Evolutionary conservation across 1,140 invertebrate genomes (phyloP), one percentile per base, ranked within the genome.

Genomic region (Dendrolimus punctatus): DNA sequence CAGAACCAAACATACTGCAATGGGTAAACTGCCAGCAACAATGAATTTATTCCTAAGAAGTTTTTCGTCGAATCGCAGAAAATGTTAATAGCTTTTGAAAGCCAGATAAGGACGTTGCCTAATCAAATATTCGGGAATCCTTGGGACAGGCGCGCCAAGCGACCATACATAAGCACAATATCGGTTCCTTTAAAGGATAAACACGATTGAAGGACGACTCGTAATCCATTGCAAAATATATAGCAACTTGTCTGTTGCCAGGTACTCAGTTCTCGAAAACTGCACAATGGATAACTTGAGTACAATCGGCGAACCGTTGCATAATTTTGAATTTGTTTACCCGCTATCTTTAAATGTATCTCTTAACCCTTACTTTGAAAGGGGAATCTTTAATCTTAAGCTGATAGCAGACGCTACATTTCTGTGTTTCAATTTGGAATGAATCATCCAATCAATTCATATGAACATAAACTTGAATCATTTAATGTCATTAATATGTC

Each of bases 61-160:
- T 49, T 43, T 57, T 60, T 52, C 56, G 55, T 54, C 58, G 57
- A 46, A 64, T 6, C 61, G 55, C 42, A 67, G 59, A 66, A 63
- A 70, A 73, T 73, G 63, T 71, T 73, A 73, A 73, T 73, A 71
- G 65, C 60, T 67, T 50, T 61, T 67, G 64, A 70, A 69, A 73
- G 71, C 65, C 71, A 68, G 61, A 71, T 74, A 70, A 71, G 69
- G 67, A 76, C 66, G 64, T 65, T 53, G 57, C 68, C 66, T 72
- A 75, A 79, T 76, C 73, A 76, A 79, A 79, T 76, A 76, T 76
- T 79, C 73, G 57, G 64, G 64, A 64, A 72, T 67, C 69, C 60
- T 68, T 67, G 67, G 60, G 53, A 46, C 58, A 62, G 61, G 38
- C 59, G 59, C 51, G 58, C 46, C 56, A 58, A 66, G 62, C 61